Evolutionary conservation across 2,113 vertebrate species (phyloP).

Genomic region (Gracilinanus agilis): DNA sequence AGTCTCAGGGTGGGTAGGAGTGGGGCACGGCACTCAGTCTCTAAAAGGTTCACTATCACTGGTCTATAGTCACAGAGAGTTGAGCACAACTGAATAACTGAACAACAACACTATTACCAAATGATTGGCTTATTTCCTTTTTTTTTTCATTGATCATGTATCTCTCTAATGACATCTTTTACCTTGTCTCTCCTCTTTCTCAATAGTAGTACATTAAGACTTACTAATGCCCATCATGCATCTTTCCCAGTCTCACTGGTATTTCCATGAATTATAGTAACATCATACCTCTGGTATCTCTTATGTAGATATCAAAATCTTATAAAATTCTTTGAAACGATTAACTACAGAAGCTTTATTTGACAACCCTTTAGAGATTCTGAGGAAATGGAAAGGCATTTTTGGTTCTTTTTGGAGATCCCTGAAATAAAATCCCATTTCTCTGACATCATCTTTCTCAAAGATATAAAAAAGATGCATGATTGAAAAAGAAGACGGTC

Average conservation of each 20-base stretch:
- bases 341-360: neutral
- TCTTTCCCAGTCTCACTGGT: neutral
- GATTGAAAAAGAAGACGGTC: neutral
- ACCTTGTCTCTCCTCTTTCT: neutral
- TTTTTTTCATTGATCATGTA: neutral
- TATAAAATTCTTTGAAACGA: neutral
- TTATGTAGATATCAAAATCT: neutral
- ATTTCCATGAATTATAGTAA: too few relatives aligned
- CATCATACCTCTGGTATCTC: neutral
- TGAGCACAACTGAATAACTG: too few relatives aligned
- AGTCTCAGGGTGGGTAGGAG: too few relatives aligned
- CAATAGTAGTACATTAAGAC: neutral
- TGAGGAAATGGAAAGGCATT: neutral
- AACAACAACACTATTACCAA: neutral
- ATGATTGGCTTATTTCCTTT: neutral
- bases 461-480: neutral
- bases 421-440: neutral
- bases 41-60: too few relatives aligned
- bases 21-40: too few relatives aligned
- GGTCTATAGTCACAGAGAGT: too few relatives aligned
- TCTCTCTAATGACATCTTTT: neutral
- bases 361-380: neutral
- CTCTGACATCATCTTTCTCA: neutral
- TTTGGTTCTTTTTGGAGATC: neutral
- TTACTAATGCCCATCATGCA: neutral